Evolutionary conservation across 2,797 vertebrate species (phyloP), one percentile per base, ranked within the genome.

Genomic region (Echiichthys vipera): DNA sequence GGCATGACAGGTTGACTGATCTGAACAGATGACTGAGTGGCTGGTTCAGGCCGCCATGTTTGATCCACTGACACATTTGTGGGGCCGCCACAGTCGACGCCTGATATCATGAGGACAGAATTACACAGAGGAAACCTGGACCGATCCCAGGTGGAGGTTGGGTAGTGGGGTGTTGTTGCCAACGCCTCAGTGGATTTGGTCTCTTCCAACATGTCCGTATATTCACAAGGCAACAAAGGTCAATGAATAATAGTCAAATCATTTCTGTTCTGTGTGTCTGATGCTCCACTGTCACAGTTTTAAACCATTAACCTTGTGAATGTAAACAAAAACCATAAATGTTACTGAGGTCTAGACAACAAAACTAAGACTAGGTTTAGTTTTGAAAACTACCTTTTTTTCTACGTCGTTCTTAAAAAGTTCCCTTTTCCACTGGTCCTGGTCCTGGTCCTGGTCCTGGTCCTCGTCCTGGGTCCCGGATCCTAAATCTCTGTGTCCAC

Each of bases 11-110:
- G 57, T 61, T 79, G 62, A 69, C 64, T 62, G 47, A 63, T 54
- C 8, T 0, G 45, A 78, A 59, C 78, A 81, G 80, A 81, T 84
- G 80, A 89, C 75, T 25, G 67, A 58, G 54, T 49, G 27, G 54
- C 65, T 77, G 55, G 42, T 63, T 69, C 57, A 54, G 15, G 56
- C 29, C 32, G 1, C 47, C 64, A 39, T 56, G 74, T 77, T 81
- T 83, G 76, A 65, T 77, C 80, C 47, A 85, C 76, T 87, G 81
- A 81, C 85, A 89, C 85, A 89, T 39, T 81, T 82, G 43, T 20
- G 43, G 22, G n/a, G 8, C 20, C 30, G 57, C 2, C 59, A 53
- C 63, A 71, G 51, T 40, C 57, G 58, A 47, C 56, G 55, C 11
- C 8, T 47, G 32, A 68, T 36, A 24, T 39, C 40, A 37, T 37